phyloP scores from a whole-genome alignment of 1,140 invertebrate species.

The Thrips palmi region DNA sequence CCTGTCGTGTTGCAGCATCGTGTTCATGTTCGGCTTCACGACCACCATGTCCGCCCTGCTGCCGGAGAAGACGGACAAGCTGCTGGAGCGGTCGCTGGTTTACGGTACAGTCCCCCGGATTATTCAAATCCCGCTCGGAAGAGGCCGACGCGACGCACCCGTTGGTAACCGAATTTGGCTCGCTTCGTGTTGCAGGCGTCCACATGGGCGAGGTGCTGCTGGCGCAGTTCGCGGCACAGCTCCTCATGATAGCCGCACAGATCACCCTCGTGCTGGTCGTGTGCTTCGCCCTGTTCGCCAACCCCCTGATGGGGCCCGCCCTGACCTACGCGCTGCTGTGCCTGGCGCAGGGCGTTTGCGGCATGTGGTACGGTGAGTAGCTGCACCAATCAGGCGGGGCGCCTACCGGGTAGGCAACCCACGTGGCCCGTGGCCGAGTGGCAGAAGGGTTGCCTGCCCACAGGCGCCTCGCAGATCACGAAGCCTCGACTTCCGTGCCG shows the following conservation, averaged over 20 bases:
- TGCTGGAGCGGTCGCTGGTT: not conserved
- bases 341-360: constrained; percentile 28
- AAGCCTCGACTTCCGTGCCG: no score
- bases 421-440: no score
- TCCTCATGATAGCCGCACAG: constrained; percentile 67
- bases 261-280: constrained; percentile 42
- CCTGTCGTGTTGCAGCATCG: no score
- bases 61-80: no score
- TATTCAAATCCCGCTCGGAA: not conserved
- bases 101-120: not conserved
- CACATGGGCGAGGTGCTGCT: constrained; percentile 61
- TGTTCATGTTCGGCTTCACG: not conserved
- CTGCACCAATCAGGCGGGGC: no score
- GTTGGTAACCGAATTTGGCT: not conserved
- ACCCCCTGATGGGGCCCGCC: constrained; percentile 25
- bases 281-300: no score
- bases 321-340: constrained; percentile 25
- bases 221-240: constrained; percentile 64
- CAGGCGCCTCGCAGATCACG: no score
- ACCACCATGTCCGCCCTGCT: no score
- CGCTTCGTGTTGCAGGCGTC: constrained; percentile 29
- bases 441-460: no score
- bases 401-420: no score
- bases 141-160: not conserved
- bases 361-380: constrained; percentile 29